Evolutionary conservation across 2,113 vertebrate genomes (phyloP).

Genomic region (Psammodynastes pulverulentus): DNA sequence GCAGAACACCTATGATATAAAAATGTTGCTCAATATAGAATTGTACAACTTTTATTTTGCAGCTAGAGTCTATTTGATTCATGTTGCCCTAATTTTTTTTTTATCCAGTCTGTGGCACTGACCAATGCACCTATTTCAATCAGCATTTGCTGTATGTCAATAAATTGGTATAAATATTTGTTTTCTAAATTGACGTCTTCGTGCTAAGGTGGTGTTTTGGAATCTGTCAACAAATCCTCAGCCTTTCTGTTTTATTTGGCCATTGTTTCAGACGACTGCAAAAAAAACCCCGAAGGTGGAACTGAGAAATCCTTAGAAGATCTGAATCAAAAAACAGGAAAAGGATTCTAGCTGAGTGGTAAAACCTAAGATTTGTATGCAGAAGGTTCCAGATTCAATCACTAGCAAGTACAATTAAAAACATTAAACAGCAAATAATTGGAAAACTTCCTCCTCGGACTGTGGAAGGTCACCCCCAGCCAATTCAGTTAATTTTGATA

Average conservation of each 20-base stretch:
- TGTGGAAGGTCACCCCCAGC: not conserved
- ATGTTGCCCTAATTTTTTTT: constrained; percentile 68
- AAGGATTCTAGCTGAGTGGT: not conserved
- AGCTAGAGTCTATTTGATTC: constrained; percentile 44
- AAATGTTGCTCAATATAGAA: not conserved
- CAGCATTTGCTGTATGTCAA: constrained; percentile 73
- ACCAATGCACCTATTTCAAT: constrained; percentile 73
- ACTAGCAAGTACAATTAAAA: not conserved
- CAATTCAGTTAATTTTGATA: not conserved
- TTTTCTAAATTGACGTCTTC: accelerated
- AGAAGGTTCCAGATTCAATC: not conserved
- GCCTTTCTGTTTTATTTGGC: constrained; percentile 14
- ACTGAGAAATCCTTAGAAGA: not conserved
- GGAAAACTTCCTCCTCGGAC: not conserved
- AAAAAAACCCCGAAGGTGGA: not conserved
- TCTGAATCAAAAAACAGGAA: not conserved
- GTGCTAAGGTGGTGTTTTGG: accelerated
- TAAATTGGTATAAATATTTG: constrained; percentile 57
- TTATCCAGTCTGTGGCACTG: constrained; percentile 76
- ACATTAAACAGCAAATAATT: not conserved
- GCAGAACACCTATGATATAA: not conserved
- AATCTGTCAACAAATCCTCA: constrained; percentile 27
- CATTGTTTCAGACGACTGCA: not conserved
- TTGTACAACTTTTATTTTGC: constrained; percentile 5
- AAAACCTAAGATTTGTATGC: not conserved